Evolutionary conservation across 2,113 vertebrate species (phyloP), one percentile per base, ranked within the genome.

Genomic region (Limnothrissa miodon): DNA sequence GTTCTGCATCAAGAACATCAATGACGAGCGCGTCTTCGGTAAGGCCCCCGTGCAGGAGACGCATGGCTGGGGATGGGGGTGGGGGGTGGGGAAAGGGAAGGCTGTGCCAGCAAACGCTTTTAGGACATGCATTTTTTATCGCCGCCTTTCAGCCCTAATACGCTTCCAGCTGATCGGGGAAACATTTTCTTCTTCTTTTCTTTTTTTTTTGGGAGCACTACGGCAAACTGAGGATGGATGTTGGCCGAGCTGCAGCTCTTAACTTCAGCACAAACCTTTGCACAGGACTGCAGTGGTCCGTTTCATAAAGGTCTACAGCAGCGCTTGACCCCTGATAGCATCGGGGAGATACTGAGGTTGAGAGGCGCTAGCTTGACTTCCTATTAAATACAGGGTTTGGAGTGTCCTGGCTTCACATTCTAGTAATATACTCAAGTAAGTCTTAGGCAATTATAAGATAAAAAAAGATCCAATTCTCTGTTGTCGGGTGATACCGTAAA

Each of bases 1-100:
- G 96, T 96, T 97, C 94, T 97, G 96, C 92, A 96, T 97, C 93
- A 97, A 96, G 95, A 96, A 97, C 91, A 96, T 97, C 94, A 97
- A 96, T 74, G 96, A 97, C 90, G 96, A 97, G 92, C 94, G 96
- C 93, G 96, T 96, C 80, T 97, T 99, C 90, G 98, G 98, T 99
- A 95, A n/a, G 92, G 96, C 93, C 94, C 94, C 7, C 95, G 59
- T 13, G 21, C 19, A 96, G 95, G 95, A 95, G 29, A 39, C 23
- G 8, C 4, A 23, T 17, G 23, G 53, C 11, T 25, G 4, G 33
- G 25, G 62, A 4, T 89, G 82, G 56, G 10, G 23, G 6, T 23
- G n/a, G 56, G 23, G 23, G 56, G 23, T 23, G n/a, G 5, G 0
- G 23, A 9, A n/a, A 1, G n/a, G 33, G 66, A 13, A 11, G 36